Evolutionary conservation across 1,140 invertebrate genomes (phyloP).

Genomic region (Thaumatotibia leucotreta): DNA sequence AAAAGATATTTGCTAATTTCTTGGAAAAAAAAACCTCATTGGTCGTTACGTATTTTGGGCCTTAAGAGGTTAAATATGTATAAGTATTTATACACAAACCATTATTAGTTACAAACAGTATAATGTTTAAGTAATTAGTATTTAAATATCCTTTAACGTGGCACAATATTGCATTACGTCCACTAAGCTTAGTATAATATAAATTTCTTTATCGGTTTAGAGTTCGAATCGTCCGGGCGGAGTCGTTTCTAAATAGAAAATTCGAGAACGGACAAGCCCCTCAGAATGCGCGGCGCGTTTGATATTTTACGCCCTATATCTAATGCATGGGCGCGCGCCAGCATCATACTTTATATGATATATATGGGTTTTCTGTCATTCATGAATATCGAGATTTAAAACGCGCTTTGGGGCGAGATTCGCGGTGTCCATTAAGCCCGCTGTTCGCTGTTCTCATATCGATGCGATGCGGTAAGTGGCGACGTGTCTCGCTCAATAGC

Average conservation of each 20-base stretch:
- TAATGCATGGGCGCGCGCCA: slow-evolving; percentile 38
- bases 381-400: slow-evolving; percentile 14
- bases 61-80: too few species aligned
- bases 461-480: too few species aligned
- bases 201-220: slow-evolving; percentile 2
- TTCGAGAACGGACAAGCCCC: slow-evolving; percentile 26
- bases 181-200: not conserved
- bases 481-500: too few species aligned
- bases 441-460: too few species aligned
- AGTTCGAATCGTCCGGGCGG: slow-evolving; percentile 27
- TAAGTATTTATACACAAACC: too few species aligned
- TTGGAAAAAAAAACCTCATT: too few species aligned
- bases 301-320: slow-evolving; percentile 50
- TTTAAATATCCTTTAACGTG: not conserved
- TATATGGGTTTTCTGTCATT: slow-evolving; percentile 5
- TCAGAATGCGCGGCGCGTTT: slow-evolving; percentile 34
- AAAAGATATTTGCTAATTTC: too few species aligned
- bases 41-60: too few species aligned
- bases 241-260: slow-evolving; percentile 31
- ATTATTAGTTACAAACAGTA: not conserved
- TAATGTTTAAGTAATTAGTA: not conserved
- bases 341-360: slow-evolving; percentile 31
- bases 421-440: too few species aligned
- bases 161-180: not conserved
- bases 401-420: not conserved